These are phyloP conservation scores for Oncopeltus fasciatus DNA, from an alignment of 1,140 invertebrate genomes.

Conservation along the genomic window DNA sequence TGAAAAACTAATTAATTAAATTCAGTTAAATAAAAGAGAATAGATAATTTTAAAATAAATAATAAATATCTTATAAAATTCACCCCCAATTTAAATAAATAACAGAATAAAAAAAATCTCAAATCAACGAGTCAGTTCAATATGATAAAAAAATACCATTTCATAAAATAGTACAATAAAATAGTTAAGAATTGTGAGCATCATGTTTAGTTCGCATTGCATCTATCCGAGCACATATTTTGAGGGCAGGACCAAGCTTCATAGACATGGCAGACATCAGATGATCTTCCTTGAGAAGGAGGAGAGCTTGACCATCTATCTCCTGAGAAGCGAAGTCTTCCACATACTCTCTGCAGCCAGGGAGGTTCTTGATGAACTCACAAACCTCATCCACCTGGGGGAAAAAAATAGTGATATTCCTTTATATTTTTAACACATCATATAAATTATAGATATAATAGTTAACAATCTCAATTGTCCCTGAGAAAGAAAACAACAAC, in stretches of 20 bases:
- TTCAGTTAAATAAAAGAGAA: too few relatives aligned
- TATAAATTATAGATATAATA: too few relatives aligned
- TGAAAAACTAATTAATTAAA: too few relatives aligned
- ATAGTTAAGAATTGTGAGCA: not conserved
- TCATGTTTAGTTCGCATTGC: constrained; percentile 45
- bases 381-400: constrained; percentile 26
- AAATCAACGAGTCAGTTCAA: not conserved
- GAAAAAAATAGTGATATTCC: not conserved
- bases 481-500: too few relatives aligned
- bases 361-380: constrained; percentile 30
- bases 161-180: not conserved
- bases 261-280: constrained; percentile 87
- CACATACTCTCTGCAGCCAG: constrained; percentile 81
- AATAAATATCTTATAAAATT: too few relatives aligned
- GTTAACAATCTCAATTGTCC: too few relatives aligned
- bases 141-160: not conserved
- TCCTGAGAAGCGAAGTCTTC: constrained; percentile 90
- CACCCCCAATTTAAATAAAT: not conserved
- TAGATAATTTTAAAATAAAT: too few relatives aligned
- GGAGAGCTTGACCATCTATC: constrained; percentile 86
- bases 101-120: not conserved
- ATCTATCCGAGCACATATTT: constrained; percentile 80
- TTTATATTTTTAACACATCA: too few relatives aligned
- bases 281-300: constrained; percentile 89
- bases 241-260: constrained; percentile 86